Evolutionary conservation across 2,888 invertebrate species (phyloP), one percentile per base, ranked within the genome.

Genomic region (Minunthozetes semirufus): DNA sequence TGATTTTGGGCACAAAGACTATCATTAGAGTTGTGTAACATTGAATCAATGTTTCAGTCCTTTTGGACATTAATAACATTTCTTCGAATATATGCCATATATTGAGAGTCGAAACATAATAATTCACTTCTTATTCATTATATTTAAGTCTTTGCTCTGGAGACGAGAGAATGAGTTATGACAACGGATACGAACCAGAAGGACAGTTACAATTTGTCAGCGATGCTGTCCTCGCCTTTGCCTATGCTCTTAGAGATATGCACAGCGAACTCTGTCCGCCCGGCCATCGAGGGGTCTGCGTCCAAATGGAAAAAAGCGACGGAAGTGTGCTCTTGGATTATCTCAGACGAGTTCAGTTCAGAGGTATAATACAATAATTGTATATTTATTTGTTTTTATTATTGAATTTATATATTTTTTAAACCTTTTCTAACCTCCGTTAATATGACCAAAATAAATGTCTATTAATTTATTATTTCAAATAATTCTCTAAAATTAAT

Each of bases 131-230:
- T 33, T 17, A 50, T 48, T 71, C 27, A 27, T 72, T 72, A 42
- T 68, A 38, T 68, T 25, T 11, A 48, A 76, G 76, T 25, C 80
- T 83, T 6, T 97, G 96, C 82, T 91, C 92, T 0, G 92, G 91
- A 0, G 85, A 86, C 38, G 93, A 94, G 82, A 85, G 86, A 11
- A 87, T 94, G 6, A 88, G 89, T 0, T 86, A 87, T 63, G 87
- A 89, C 75, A 90, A 91, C 56, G 93, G 92, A 0, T 80, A 80
- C 73, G 90, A 90, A 80, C 93, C 93, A 80, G 96, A 97, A 83
- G 89, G 92, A 79, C 96, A 96, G 83, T 86, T 97, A 79, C 96
- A 97, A 84, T 97, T 95, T 83, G 96, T 97, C 42, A 93, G 93
- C 46, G 96, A 97, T 82, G 94, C 96, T 25, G 94, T 95, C 0